These are phyloP conservation scores for Heliconius erato DNA, from an alignment of 2,888 invertebrate species.

Conservation along the genomic window DNA sequence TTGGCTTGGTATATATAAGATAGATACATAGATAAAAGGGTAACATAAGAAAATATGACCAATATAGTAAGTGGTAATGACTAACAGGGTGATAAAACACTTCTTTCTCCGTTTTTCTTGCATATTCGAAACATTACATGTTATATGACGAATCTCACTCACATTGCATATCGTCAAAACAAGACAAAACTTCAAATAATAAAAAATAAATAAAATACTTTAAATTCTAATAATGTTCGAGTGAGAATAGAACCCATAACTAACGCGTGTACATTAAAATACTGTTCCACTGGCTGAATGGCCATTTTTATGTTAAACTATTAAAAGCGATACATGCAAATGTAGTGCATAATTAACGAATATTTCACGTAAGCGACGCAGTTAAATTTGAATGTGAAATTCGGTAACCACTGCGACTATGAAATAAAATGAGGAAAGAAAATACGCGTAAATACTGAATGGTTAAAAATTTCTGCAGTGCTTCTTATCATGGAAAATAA, in stretches of 20 bases:
- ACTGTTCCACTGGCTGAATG: background rate
- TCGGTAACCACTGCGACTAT: conserved; percentile 30
- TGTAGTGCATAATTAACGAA: conserved; percentile 46
- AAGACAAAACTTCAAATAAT: background rate
- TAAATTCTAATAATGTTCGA: background rate
- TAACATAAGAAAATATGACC: too few species aligned
- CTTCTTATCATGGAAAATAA: background rate
- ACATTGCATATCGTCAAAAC: background rate
- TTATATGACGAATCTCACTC: background rate
- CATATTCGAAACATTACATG: background rate
- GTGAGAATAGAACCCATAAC: background rate
- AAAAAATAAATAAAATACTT: background rate
- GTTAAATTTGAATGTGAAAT: conserved; percentile 41
- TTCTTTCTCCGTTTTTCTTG: too few species aligned
- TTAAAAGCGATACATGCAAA: conserved; percentile 47
- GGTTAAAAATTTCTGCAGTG: background rate
- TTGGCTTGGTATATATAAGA: too few species aligned
- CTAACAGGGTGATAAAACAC: too few species aligned
- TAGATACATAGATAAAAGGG: too few species aligned
- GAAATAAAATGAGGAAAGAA: conserved; percentile 5
- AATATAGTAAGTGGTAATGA: too few species aligned
- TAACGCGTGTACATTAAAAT: background rate
- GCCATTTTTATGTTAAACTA: conserved; percentile 41
- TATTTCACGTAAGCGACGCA: conserved; percentile 41
- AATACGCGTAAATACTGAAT: conserved; percentile 3